phyloP scores from a whole-genome alignment of 2,797 vertebrate species.

The Chromobotia macracanthus region DNA sequence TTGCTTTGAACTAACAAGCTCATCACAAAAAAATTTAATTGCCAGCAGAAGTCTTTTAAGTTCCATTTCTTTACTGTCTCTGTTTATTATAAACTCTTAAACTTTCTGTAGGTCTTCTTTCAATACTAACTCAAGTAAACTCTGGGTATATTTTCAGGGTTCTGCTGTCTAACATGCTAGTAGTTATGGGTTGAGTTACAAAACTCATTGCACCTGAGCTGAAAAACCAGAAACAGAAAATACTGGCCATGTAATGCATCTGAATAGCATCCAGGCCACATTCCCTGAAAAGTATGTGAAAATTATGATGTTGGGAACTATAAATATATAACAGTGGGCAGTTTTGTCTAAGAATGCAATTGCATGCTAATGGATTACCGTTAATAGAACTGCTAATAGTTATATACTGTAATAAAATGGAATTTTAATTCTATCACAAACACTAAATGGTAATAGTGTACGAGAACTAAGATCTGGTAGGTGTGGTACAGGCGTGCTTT shows the following conservation, averaged over 20 bases:
- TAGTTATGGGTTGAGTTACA: slow-evolving; percentile 4
- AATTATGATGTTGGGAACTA: background rate
- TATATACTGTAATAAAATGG: no score
- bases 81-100: background rate
- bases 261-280: no score
- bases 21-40: background rate
- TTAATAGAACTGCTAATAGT: no score
- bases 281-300: background rate
- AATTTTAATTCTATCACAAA: no score
- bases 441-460: background rate
- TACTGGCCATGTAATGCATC: no score
- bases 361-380: no score
- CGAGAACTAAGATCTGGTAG: background rate
- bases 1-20: background rate
- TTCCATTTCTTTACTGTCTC: background rate
- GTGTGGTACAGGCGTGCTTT: background rate
- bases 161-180: background rate
- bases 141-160: background rate
- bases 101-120: no score
- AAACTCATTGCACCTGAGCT: slow-evolving; percentile 6
- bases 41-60: background rate
- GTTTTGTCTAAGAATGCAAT: background rate
- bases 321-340: background rate
- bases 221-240: background rate
- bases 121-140: no score